Base-by-base conservation (phyloP, 2,113 vertebrate genomes). In the Mesembrinibis cayennensis region DNA sequence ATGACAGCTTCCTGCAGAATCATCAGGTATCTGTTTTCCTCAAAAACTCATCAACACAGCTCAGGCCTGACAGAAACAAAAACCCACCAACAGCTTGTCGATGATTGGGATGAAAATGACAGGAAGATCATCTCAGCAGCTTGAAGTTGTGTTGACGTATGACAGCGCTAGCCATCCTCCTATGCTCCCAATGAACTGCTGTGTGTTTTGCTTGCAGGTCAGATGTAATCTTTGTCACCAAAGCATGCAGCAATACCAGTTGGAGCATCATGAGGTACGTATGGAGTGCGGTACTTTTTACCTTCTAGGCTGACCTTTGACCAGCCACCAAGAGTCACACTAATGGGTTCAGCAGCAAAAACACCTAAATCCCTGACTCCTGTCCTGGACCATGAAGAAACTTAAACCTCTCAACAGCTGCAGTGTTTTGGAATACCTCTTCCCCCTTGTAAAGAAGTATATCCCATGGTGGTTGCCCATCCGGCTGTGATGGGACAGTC, bases 191-290 rank as follows among this genome's bases (percentile, higher is more conserved):
- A 13, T 61, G 34, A 77, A 36, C 38, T 58, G 9, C 40, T 45
- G 11, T 42, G 9, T 42, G 40, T 74, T 50, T 34, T 53, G 6
- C 17, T 55, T 87, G 67, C 77, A 97, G 96, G 92, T 97, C 38
- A 79, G 82, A 27, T 97, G 96, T 32, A 50, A 47, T 1, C 87
- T 90, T 59, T 96, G 97, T 71, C 95, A 93, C 23, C 79, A 90
- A 74, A 85, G 19, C 26, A 22, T 96, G 44, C 90, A 96, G 91
- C 95, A 97, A 29, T 81, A 93, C 74, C 89, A 70, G 47, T 11
- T 97, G 85, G 94, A 97, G 45, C n/a, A 44, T n/a, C 96, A 97
- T 10, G 27, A 96, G 94, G 96, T 97, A 45, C 71, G 85, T 58
- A 26, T 8, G 34, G 53, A n/a, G 42, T 9, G 10, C 16, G 29